phyloP scores from a whole-genome alignment of 2,888 invertebrate species.

The Parnassius mnemosyne region DNA sequence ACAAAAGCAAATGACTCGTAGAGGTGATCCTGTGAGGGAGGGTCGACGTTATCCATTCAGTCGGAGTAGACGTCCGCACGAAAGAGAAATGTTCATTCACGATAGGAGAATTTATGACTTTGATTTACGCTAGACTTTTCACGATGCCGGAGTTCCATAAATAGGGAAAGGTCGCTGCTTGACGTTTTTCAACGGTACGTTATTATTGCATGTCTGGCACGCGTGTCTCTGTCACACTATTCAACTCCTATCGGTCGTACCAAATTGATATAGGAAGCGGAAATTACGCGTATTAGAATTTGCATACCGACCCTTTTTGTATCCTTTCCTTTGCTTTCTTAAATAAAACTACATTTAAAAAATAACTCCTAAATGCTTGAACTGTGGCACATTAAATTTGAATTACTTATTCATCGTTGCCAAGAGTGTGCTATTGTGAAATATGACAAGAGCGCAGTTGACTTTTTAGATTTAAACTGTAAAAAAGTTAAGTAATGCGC shows the following conservation, averaged over 20 bases:
- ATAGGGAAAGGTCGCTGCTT: conserved; percentile 67
- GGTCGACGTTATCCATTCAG: conserved; percentile 78
- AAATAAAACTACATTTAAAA: conserved; percentile 22
- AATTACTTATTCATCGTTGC: conserved; percentile 22
- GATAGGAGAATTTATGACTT: conserved; percentile 79
- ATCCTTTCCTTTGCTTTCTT: conserved; percentile 33
- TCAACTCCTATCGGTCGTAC: conserved; percentile 53
- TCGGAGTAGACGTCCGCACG: conserved; percentile 71
- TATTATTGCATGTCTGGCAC: conserved; percentile 65
- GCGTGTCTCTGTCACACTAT: conserved; percentile 61
- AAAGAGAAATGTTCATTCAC: conserved; percentile 80
- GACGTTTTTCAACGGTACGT: conserved; percentile 61
- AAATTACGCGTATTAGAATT: conserved; percentile 52
- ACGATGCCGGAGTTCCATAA: conserved; percentile 57
- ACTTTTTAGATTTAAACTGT: conserved; percentile 21
- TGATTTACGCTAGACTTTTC: conserved; percentile 77
- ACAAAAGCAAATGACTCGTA: conserved; percentile 80
- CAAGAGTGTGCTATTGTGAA: conserved; percentile 2
- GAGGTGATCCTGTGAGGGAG: conserved; percentile 76
- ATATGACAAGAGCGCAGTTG: conserved; percentile 11
- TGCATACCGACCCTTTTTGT: conserved; percentile 55
- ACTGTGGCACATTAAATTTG: conserved; percentile 14
- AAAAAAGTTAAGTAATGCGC: conserved; percentile 25
- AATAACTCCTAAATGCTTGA: conserved; percentile 21
- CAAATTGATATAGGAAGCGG: conserved; percentile 61